Conservation (phyloP, 1,140 invertebrate genomes). For the Ceratina japonica region DNA sequence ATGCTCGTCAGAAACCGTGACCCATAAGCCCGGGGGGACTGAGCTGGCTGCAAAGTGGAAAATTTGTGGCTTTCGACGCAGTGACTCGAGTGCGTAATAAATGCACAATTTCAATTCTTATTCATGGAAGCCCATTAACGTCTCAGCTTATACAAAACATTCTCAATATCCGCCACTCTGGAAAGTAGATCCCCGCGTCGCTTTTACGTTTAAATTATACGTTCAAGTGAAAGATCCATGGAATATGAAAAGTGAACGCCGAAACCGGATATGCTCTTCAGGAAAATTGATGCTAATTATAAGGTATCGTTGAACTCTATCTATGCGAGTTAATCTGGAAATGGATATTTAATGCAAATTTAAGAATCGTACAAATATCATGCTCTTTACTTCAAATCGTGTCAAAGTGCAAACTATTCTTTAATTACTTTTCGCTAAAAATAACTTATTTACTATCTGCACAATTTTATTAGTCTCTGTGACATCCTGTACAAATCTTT, state of each 20-base stretch:
- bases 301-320: neutral
- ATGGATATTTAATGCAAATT: no score
- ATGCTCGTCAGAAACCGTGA: neutral
- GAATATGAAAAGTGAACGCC: slow-evolving; percentile 2
- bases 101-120: neutral
- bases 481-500: no score
- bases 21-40: no score
- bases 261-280: neutral
- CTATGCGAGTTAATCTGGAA: no score
- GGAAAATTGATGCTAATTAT: neutral
- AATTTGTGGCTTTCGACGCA: neutral
- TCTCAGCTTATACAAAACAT: neutral
- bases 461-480: no score
- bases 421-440: no score
- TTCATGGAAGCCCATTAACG: neutral
- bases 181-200: slow-evolving; percentile 8
- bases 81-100: neutral
- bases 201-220: slow-evolving; percentile 2
- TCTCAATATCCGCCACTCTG: neutral
- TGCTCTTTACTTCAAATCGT: no score
- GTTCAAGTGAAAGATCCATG: neutral
- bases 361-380: no score
- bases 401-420: no score
- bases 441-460: no score
- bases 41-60: neutral